Percentiles rank a stretch among this genome's conserved stretches.
Conservation (phyloP, 2,888 invertebrate species). For the Tipula vernalis region DNA sequence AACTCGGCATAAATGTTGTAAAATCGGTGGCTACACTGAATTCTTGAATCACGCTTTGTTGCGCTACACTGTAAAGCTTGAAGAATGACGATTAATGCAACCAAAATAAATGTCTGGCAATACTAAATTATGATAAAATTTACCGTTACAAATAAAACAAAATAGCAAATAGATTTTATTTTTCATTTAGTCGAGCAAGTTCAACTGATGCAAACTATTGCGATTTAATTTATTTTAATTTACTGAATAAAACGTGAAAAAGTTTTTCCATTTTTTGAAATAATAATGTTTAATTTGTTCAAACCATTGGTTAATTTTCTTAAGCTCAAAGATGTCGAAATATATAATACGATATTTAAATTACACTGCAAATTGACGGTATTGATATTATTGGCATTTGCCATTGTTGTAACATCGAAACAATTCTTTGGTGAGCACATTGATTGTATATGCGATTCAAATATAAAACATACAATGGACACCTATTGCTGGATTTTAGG, state of each 20-base stretch:
- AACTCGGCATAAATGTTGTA: too few relatives aligned
- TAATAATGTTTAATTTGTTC: not conserved
- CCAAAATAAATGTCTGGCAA: not conserved
- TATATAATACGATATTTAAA: constrained; percentile 64
- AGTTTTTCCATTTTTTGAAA: not conserved
- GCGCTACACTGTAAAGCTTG: too few relatives aligned
- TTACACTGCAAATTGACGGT: constrained; percentile 64
- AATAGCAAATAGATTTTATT: not conserved
- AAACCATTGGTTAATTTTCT: constrained; percentile 25
- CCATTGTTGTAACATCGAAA: constrained; percentile 61
- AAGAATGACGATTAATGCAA: too few relatives aligned
- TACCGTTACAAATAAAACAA: not conserved
- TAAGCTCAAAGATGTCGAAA: constrained; percentile 51
- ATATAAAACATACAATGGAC: constrained; percentile 49
- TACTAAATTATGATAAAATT: not conserved
- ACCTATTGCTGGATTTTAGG: constrained; percentile 72
- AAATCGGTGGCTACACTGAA: too few relatives aligned
- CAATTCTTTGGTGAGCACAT: constrained; percentile 82
- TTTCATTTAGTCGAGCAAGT: not conserved
- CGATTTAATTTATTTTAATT: not conserved
- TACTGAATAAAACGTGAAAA: not conserved
- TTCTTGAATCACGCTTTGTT: too few relatives aligned
- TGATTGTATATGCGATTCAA: constrained; percentile 47
- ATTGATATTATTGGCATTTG: constrained; percentile 56
- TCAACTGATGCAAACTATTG: not conserved